Evolutionary conservation across 2,888 invertebrate species (phyloP).

Genomic region (Cecidostiba fungosa): DNA sequence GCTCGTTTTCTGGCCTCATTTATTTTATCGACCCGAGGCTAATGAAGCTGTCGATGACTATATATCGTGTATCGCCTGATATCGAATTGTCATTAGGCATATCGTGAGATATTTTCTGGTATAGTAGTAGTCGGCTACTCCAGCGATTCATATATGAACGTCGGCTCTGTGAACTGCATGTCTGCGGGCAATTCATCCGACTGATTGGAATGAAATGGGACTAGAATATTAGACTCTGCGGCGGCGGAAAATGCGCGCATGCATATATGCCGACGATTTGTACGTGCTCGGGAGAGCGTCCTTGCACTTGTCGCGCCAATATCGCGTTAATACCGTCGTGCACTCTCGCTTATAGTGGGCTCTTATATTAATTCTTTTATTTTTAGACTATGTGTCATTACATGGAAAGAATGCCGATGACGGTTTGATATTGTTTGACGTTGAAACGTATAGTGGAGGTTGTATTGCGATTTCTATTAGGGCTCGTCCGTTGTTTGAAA

Average conservation of each 20-base stretch:
- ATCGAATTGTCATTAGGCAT: constrained; percentile 55
- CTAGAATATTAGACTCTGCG: constrained; percentile 50
- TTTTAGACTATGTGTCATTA: neutral
- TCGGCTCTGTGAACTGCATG: constrained; percentile 39
- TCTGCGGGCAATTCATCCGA: constrained; percentile 57
- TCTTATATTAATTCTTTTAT: constrained; percentile 38
- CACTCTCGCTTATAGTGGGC: neutral
- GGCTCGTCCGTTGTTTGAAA: too few species aligned
- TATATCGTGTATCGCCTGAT: constrained; percentile 40
- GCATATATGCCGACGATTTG: neutral
- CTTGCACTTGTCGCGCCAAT: constrained; percentile 11
- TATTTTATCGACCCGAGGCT: neutral
- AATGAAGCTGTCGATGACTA: constrained; percentile 18
- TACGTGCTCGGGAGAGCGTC: constrained; percentile 17
- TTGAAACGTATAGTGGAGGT: too few species aligned
- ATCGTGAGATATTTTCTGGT: constrained; percentile 41
- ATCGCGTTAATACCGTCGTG: constrained; percentile 13
- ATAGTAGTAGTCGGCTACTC: constrained; percentile 9
- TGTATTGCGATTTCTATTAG: too few species aligned
- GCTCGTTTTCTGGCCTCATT: neutral
- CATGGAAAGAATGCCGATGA: too few species aligned
- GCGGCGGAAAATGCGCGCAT: constrained; percentile 15
- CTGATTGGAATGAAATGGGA: constrained; percentile 62
- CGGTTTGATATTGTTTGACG: too few species aligned
- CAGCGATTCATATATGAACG: neutral